Conservation (phyloP, 2,113 vertebrate genomes). For the Pipra filicauda region DNA sequence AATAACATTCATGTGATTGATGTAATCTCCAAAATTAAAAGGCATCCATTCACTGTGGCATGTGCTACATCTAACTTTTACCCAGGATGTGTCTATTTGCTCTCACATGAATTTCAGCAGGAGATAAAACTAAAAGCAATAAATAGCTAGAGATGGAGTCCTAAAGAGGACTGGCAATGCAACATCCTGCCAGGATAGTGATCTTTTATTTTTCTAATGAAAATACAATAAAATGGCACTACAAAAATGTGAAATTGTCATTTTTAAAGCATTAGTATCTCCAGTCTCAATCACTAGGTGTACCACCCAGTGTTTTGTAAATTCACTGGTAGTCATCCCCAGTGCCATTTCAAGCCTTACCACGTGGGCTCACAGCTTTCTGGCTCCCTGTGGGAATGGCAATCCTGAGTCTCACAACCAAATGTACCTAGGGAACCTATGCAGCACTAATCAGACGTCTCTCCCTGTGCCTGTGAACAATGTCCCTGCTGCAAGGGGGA, state of each 20-base stretch:
- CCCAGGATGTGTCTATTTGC: constrained; percentile 3
- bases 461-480: neutral
- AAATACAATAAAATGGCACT: constrained; percentile 33
- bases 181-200: constrained; percentile 17
- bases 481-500: neutral
- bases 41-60: neutral
- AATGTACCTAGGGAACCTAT: neutral
- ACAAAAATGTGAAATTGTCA: neutral
- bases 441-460: neutral
- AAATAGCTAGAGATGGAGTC: constrained; percentile 19
- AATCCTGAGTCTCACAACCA: neutral
- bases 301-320: neutral
- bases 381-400: neutral
- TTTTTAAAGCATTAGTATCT: neutral
- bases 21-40: constrained; percentile 56
- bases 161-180: constrained; percentile 15
- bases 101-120: neutral
- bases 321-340: neutral
- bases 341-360: neutral
- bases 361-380: neutral
- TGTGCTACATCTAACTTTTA: constrained; percentile 17
- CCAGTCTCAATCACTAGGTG: neutral
- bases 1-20: constrained; percentile 25
- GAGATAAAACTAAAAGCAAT: constrained; percentile 17
- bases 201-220: constrained; percentile 55